Evolutionary conservation across 2,113 vertebrate genomes (phyloP).

Genomic region (Plectropomus leopardus): DNA sequence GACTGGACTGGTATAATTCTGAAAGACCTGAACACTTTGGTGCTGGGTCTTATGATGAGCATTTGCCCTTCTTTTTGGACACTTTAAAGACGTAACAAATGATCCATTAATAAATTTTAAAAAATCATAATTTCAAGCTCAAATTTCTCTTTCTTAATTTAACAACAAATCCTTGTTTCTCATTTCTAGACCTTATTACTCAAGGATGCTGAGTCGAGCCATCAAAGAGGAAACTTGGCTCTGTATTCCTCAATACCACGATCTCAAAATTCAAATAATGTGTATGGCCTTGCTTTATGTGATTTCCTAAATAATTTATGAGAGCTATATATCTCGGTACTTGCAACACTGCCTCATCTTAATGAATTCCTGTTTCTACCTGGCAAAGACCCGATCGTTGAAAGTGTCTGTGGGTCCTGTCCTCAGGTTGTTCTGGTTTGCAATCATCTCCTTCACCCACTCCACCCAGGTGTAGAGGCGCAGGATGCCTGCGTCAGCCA

Average conservation of each 20-base stretch:
- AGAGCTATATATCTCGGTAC: neutral
- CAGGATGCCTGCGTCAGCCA: slow-evolving; percentile 97
- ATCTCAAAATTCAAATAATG: neutral
- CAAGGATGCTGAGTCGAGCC: neutral
- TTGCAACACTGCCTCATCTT: neutral
- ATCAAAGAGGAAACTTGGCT: neutral
- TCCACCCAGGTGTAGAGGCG: slow-evolving; percentile 98
- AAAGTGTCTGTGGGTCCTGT: slow-evolving; percentile 90
- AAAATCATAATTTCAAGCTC: neutral
- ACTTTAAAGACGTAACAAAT: neutral
- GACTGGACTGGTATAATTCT: too few species aligned
- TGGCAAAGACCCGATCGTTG: slow-evolving; percentile 96
- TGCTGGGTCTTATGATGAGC: neutral
- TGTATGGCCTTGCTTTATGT: neutral
- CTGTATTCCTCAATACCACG: neutral
- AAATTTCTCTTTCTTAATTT: neutral
- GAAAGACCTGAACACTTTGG: neutral
- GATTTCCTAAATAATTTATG: neutral
- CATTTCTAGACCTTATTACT: neutral
- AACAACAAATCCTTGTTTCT: neutral
- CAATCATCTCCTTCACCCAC: slow-evolving; percentile 98
- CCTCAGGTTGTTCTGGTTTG: slow-evolving; percentile 92
- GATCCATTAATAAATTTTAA: neutral
- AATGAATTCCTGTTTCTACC: slow-evolving; percentile 79
- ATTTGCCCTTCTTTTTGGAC: neutral